Conservation (phyloP, 2,113 vertebrate genomes). For the Saccopteryx leptura region DNA sequence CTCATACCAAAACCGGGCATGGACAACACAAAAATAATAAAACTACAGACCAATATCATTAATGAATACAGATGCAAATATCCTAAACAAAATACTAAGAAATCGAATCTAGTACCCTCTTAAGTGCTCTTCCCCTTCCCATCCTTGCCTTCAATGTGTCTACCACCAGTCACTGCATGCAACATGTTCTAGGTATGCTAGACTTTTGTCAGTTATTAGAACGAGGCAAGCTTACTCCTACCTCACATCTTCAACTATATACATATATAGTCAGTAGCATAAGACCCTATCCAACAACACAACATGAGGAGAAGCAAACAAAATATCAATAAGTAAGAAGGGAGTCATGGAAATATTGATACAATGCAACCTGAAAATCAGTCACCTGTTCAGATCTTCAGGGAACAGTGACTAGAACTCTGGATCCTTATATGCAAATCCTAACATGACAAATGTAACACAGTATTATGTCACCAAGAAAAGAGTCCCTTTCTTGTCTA, state of each 20-base stretch:
- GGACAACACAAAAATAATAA: too few species aligned
- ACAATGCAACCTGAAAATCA: background rate
- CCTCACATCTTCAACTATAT: background rate
- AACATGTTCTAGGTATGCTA: background rate
- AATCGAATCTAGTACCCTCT: background rate
- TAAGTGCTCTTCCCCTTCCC: background rate
- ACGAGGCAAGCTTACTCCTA: background rate
- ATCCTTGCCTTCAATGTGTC: background rate
- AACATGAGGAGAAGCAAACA: conserved; percentile 1
- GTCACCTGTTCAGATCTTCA: background rate
- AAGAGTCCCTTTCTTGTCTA: background rate
- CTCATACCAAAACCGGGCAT: too few species aligned
- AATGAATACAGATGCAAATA: too few species aligned
- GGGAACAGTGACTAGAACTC: background rate
- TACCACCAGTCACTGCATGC: background rate
- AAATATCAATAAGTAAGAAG: conserved; percentile 28
- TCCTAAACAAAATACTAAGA: too few species aligned
- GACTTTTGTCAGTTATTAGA: conserved; percentile 15
- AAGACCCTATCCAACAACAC: background rate
- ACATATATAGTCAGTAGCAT: background rate
- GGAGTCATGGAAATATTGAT: background rate
- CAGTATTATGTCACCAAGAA: background rate
- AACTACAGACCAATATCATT: too few species aligned
- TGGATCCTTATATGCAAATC: background rate
- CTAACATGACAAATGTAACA: conserved; percentile 6